Evolutionary conservation across 2,113 vertebrate species (phyloP), one percentile per base, ranked within the genome.

Genomic region (Pitta sordida): DNA sequence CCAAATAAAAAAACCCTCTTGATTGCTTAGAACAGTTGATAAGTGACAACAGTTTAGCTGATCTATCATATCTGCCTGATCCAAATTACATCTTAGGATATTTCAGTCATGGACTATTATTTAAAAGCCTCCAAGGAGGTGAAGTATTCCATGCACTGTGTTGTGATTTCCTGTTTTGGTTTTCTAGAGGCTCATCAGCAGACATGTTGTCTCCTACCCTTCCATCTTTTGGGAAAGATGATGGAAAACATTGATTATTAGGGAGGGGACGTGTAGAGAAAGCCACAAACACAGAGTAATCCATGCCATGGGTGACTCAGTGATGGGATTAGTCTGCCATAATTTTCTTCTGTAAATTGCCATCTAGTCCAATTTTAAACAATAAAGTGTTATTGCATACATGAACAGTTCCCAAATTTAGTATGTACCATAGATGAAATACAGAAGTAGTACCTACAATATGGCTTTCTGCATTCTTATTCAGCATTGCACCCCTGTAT

Each of bases 241-340:
- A 15, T 63, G 19, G 44, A 69, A 88, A 69, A 41, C 15, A 26
- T 2, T 34, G 9, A 44, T 86, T 37, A 17, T 49, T 65, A 77
- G 12, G 9, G 52, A 70, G 15, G 3, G 17, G 41, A 83, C 22
- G 30, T 8, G 8, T 5, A 69, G 26, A 29, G 26, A 70, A 77
- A 34, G 2, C 6, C 22, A 37, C 2, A 15, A 2, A 3, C 1
- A 3, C 14, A 27, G 3, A 20, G 8, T 70, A 65, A 81, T 46
- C 14, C 15, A 2, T 34, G 15, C 32, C 26, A 29, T 10, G 37
- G 24, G 34, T 81, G 46, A 37, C 34, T 69, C 3, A 37, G 5
- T 46, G 11, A 22, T 62, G 64, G 71, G 26, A 67, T 67, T 83
- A 46, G 11, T 51, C 39, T 83, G 59, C 20, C 6, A 9, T 62